Conservation (phyloP, 2,113 vertebrate species). For the Calonectris borealis region DNA sequence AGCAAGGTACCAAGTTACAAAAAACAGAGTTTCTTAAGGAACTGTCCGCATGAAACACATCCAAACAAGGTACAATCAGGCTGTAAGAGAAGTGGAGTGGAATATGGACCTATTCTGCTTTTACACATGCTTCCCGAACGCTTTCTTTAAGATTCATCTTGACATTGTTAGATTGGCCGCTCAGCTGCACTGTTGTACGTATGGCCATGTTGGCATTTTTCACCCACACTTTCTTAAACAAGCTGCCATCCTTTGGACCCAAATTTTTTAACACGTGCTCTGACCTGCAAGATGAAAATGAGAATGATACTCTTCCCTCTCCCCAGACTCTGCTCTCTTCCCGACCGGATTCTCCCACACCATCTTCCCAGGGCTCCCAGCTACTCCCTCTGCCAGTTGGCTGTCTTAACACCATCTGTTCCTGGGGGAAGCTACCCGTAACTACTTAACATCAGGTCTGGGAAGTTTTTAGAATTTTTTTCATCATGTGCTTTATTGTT, state of each 20-base stretch:
- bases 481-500: neutral
- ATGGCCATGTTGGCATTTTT: rapidly evolving
- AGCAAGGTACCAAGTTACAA: neutral
- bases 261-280: neutral
- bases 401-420: neutral
- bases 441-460: neutral
- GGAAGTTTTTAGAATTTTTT: neutral
- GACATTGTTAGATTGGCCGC: neutral
- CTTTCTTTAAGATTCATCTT: neutral
- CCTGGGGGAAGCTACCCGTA: neutral
- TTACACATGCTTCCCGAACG: neutral
- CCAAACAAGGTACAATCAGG: neutral
- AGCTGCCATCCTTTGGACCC: neutral
- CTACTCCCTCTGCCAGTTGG: neutral
- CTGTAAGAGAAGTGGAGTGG: neutral
- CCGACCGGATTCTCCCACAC: neutral
- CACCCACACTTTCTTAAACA: neutral
- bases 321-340: neutral
- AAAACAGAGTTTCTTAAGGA: neutral
- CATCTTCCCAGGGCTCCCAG: neutral
- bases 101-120: neutral
- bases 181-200: neutral
- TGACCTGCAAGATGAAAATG: neutral
- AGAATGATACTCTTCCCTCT: neutral
- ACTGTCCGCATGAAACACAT: neutral